Evolutionary conservation across 2,888 invertebrate genomes (phyloP), one percentile per base, ranked within the genome.

Genomic region (Synergus itoensis): DNA sequence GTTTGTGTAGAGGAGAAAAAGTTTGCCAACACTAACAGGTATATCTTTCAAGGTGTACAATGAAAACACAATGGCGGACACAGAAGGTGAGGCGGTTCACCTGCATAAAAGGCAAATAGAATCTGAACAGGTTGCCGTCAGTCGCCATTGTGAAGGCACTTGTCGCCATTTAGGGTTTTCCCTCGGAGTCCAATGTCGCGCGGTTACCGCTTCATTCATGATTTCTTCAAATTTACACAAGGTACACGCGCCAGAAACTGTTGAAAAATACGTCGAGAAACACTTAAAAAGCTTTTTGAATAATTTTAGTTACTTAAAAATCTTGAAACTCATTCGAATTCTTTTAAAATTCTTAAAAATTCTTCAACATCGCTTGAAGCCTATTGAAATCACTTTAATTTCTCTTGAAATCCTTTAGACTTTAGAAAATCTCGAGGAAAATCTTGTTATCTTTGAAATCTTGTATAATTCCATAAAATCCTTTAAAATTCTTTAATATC

Each of bases 61-160:
- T 73, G 73, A 36, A 53, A 28, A 16, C 53, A 16, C 12, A 16
- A 48, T 43, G 18, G 14, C 43, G 18, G 60, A 21, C 12, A 21
- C 21, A 21, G 21, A 28, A 45, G 4, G 48, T 48, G 69, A 69
- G 69, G 69, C 69, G 69, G 69, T 69, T 5, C 69, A 69, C 69
- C 69, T 53, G 69, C 36, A 69, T 48, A 69, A 69, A 69, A 69
- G 69, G 45, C 11, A 48, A 69, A 48, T 45, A 48, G 73, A 76
- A 79, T 78, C 4, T n/a, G 21, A 75, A 63, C 80, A 79, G 78
- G 60, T 64, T 77, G 73, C 81, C 80, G 82, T 83, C 83, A 82
- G 60, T 53, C 77, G 76, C 81, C 81, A 84, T 84, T 84, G 84
- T 81, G 2, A 62, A 73, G 79, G 82, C 84, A 84, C 84, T 82